These are phyloP conservation scores for Halictus ligatus DNA, from an alignment of 2,888 invertebrate genomes.

Conservation along the genomic window DNA sequence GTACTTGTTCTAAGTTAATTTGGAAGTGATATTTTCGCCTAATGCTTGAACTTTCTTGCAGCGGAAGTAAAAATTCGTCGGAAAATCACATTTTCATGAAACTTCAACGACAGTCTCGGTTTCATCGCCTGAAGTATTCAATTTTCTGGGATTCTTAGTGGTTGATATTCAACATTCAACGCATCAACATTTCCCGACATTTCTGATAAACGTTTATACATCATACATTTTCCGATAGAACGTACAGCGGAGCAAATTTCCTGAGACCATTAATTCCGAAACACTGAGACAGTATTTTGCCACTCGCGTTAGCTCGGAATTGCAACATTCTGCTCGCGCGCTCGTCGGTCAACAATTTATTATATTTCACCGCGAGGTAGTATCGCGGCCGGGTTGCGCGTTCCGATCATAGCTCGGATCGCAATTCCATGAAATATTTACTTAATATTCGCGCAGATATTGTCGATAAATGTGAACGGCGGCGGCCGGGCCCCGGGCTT, in stretches of 20 bases:
- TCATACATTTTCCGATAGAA: not conserved
- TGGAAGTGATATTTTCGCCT: not conserved
- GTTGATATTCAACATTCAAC: no score
- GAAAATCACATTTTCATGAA: not conserved
- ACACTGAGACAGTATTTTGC: not conserved
- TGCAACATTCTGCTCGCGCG: not conserved
- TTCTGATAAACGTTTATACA: no score
- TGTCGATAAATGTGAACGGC: not conserved
- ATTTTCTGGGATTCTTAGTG: no score
- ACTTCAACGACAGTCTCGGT: not conserved
- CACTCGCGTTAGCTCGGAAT: not conserved
- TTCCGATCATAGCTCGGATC: not conserved
- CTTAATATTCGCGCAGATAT: not conserved
- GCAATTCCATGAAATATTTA: constrained; percentile 7
- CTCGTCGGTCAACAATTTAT: not conserved
- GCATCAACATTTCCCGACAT: no score
- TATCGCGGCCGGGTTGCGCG: not conserved
- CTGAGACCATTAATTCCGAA: not conserved
- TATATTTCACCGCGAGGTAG: not conserved
- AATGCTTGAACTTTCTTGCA: not conserved
- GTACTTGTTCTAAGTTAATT: not conserved
- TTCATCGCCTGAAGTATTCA: no score
- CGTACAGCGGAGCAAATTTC: not conserved
- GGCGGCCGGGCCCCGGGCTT: not conserved
- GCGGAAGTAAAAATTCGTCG: not conserved